Conservation (phyloP, 2,888 invertebrate genomes). For the Parelbella ahira region DNA sequence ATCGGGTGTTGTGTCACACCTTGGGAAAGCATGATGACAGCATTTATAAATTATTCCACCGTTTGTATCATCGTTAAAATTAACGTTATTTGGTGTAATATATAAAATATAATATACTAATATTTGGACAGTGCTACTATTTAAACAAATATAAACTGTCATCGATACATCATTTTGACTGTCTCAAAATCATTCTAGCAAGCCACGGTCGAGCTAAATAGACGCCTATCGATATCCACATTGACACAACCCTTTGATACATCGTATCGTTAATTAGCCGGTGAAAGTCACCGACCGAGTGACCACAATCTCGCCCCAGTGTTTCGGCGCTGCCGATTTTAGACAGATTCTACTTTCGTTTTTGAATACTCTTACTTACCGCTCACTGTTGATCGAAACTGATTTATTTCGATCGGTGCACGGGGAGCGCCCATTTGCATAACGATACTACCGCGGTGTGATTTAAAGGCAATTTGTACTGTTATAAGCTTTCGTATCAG, state of each 20-base stretch:
- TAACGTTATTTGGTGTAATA: no score
- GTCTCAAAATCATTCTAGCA: no score
- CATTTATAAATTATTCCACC: no score
- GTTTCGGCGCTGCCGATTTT: slow-evolving; percentile 73
- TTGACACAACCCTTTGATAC: slow-evolving; percentile 48
- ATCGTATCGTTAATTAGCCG: slow-evolving; percentile 72
- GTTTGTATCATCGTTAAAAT: no score
- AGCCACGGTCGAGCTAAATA: no score
- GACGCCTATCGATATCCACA: slow-evolving; percentile 65
- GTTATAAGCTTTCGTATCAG: slow-evolving; percentile 5
- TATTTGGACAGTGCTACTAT: no score
- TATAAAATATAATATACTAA: no score
- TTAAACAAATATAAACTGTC: no score
- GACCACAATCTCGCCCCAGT: slow-evolving; percentile 76
- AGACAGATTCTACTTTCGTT: slow-evolving; percentile 79
- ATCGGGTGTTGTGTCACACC: no score
- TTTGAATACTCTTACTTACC: slow-evolving; percentile 75
- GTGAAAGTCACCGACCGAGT: slow-evolving; percentile 78
- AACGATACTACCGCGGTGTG: slow-evolving; percentile 8
- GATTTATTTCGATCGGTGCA: slow-evolving; percentile 50
- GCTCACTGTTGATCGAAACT: slow-evolving; percentile 54
- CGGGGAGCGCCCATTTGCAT: slow-evolving; percentile 17
- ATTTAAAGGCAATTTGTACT: slow-evolving; percentile 9
- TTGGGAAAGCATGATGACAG: no score
- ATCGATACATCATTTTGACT: no score